Percentiles rank a stretch among this genome's conserved stretches.
phyloP scores from a whole-genome alignment of 2,797 vertebrate genomes.

The Paramormyrops hopkinsi region DNA sequence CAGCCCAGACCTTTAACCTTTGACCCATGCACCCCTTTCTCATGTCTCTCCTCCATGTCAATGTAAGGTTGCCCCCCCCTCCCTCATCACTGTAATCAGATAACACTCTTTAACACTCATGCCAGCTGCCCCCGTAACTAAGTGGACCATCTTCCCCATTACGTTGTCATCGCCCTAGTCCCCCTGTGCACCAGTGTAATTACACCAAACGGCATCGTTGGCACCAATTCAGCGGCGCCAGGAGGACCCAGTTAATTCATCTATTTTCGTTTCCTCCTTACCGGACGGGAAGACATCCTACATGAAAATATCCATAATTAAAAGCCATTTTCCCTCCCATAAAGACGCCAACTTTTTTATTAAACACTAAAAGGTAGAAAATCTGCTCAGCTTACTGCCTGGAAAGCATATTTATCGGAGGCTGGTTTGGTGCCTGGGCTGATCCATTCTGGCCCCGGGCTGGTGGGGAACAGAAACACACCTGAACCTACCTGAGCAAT shows the following conservation, averaged over 20 bases:
- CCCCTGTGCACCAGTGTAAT: not conserved
- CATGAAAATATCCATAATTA: not conserved
- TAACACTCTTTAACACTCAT: not conserved
- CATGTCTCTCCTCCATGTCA: not conserved
- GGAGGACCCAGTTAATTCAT: not conserved
- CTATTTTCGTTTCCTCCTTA: not conserved
- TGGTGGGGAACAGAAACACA: not conserved
- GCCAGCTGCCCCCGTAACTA: not conserved
- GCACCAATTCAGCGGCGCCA: not conserved
- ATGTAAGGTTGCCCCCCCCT: not conserved
- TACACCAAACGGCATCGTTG: not conserved
- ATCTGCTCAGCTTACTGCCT: not conserved
- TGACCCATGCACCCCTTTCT: not conserved
- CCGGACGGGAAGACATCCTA: not conserved
- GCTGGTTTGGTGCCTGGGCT: not conserved
- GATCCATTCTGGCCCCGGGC: not conserved
- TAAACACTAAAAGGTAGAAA: not conserved
- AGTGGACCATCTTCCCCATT: not conserved
- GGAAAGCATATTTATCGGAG: not conserved
- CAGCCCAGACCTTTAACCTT: not conserved
- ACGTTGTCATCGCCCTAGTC: not conserved
- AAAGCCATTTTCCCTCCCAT: not conserved
- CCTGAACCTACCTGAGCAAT: not conserved
- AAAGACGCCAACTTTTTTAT: not conserved
- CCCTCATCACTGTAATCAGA: not conserved